phyloP scores from a whole-genome alignment of 2,113 vertebrate species.

The Clarias batrachus region DNA sequence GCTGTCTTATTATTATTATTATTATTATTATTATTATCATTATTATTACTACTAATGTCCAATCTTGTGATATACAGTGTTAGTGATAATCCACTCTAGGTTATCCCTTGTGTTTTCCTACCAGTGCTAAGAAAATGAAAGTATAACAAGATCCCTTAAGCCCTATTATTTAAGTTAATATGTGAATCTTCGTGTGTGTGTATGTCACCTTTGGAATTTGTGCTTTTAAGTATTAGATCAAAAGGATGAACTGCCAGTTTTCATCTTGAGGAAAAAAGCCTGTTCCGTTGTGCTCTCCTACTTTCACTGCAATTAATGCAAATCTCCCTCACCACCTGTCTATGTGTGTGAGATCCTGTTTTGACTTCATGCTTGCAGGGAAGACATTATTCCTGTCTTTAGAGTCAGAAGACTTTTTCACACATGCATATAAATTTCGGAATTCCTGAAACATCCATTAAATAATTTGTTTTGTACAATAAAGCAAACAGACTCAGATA shows the following conservation, averaged over 20 bases:
- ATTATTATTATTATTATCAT: too few relatives aligned
- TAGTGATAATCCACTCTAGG: conserved; percentile 16
- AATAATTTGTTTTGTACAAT: conserved; percentile 27
- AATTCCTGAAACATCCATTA: conserved; percentile 11
- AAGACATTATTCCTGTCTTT: conserved; percentile 7
- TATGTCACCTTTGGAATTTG: conserved; percentile 9
- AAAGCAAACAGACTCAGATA: conserved; percentile 5
- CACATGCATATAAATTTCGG: not conserved
- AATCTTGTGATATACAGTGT: not conserved
- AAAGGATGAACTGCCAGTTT: conserved; percentile 26
- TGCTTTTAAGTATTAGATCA: conserved; percentile 24
- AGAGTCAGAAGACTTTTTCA: not conserved
- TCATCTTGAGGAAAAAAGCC: conserved; percentile 19
- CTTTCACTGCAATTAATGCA: conserved; percentile 35
- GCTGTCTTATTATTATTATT: not conserved
- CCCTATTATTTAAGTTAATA: conserved; percentile 32
- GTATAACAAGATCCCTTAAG: conserved; percentile 47
- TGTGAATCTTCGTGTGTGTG: conserved; percentile 21
- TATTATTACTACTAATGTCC: not conserved
- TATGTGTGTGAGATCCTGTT: conserved; percentile 2
- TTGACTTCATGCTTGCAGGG: conserved; percentile 8
- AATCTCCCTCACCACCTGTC: conserved; percentile 31
- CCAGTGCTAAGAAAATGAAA: conserved; percentile 20
- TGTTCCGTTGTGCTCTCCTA: conserved; percentile 4
- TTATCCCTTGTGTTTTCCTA: conserved; percentile 14